A percentile compares a stretch with the other conserved stretches of the same genome.
phyloP scores from a whole-genome alignment of 2,888 invertebrate species.

The Apomyelois bistriatella region DNA sequence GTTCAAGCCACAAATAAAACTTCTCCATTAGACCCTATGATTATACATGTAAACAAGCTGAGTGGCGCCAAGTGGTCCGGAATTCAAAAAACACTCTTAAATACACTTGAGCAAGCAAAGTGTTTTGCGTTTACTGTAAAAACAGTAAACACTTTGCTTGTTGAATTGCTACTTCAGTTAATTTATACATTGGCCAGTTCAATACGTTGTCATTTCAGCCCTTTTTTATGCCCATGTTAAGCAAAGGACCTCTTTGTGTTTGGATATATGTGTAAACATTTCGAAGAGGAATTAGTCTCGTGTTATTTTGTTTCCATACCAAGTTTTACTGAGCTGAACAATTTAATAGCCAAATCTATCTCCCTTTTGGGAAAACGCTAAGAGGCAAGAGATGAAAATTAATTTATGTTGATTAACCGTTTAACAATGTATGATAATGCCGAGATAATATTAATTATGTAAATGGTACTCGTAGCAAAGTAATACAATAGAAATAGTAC shows the following conservation, averaged over 20 bases:
- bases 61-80: neutral
- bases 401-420: neutral
- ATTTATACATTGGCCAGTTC: neutral
- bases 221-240: too few relatives aligned
- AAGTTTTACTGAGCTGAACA: too few relatives aligned
- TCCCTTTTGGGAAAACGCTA: too few relatives aligned
- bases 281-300: too few relatives aligned
- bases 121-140: neutral
- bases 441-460: neutral
- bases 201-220: too few relatives aligned
- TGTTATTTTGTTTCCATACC: too few relatives aligned
- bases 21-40: too few relatives aligned
- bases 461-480: neutral
- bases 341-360: too few relatives aligned
- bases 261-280: too few relatives aligned
- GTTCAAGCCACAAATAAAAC: too few relatives aligned
- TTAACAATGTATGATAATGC: neutral
- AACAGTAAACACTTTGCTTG: neutral
- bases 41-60: slow-evolving; percentile 4
- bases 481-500: neutral
- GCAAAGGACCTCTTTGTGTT: too few relatives aligned
- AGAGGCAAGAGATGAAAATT: neutral
- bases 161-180: neutral
- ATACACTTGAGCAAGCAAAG: too few relatives aligned
- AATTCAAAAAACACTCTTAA: neutral